Evolutionary conservation across 2,797 vertebrate species (phyloP).

Genomic region (Rhinichthys osculus): DNA sequence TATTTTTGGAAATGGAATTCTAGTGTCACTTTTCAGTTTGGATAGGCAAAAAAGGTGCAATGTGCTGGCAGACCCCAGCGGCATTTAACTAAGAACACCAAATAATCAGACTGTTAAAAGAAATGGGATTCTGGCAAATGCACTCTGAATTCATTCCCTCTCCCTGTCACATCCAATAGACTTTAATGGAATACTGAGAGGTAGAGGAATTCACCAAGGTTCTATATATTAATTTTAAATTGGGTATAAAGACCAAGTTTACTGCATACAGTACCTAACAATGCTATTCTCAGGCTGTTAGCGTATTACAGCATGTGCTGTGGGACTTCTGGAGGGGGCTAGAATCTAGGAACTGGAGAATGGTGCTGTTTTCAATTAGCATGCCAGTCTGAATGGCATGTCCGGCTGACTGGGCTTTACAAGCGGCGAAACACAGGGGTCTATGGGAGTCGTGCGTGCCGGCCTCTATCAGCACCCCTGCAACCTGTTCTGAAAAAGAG

Average conservation of each 20-base stretch:
- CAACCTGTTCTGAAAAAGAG: conserved; percentile 28
- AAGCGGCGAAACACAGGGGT: conserved; percentile 62
- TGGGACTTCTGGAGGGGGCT: conserved; percentile 59
- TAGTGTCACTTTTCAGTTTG: conserved; percentile 55
- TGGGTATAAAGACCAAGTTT: conserved; percentile 68
- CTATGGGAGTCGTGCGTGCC: conserved; percentile 33
- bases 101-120: conserved; percentile 68
- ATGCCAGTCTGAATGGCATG: conserved; percentile 73
- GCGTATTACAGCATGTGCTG: conserved; percentile 60
- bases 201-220: conserved; percentile 58
- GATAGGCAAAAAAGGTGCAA: conserved; percentile 52
- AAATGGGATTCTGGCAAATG: conserved; percentile 67
- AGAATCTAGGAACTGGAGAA: conserved; percentile 69
- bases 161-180: conserved; percentile 59
- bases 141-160: conserved; percentile 60
- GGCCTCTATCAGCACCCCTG: conserved; percentile 1
- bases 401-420: conserved; percentile 73
- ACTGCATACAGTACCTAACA: conserved; percentile 63
- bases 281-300: conserved; percentile 69
- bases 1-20: conserved; percentile 46
- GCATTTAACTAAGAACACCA: conserved; percentile 57
- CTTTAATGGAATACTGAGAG: conserved; percentile 65
- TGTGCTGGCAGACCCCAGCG: conserved; percentile 45
- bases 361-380: conserved; percentile 84
- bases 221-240: conserved; percentile 67